Conservation (phyloP, 2,113 vertebrate species). For the Coryphaenoides rupestris region DNA sequence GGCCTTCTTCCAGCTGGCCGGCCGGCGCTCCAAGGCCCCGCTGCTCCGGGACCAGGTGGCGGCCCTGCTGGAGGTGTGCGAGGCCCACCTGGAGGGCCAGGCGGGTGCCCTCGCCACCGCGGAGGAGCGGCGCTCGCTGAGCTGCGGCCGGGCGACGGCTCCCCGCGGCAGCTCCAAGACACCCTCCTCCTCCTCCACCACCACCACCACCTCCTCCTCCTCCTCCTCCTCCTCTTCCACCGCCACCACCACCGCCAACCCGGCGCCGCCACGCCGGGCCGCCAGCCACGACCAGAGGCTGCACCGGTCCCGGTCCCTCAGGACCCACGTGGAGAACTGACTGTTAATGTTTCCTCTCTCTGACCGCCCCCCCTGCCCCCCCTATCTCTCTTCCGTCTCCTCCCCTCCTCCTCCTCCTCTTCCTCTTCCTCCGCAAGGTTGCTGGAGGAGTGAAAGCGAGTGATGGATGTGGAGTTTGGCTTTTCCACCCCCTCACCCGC, state of each 20-base stretch:
- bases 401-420: too few species aligned
- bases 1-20: conserved; percentile 87
- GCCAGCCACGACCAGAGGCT: conserved; percentile 57
- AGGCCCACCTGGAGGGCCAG: conserved; percentile 76
- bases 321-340: conserved; percentile 57
- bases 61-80: conserved; percentile 80
- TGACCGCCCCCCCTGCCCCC: too few species aligned
- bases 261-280: conserved; percentile 17
- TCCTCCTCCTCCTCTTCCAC: too few species aligned
- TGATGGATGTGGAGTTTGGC: too few species aligned
- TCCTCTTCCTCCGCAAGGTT: too few species aligned
- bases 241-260: neutral
- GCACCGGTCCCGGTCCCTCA: conserved; percentile 46
- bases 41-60: conserved; percentile 77
- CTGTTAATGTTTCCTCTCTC: neutral
- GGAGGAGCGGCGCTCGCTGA: conserved; percentile 72
- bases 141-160: conserved; percentile 53
- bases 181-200: conserved; percentile 22
- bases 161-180: conserved; percentile 34
- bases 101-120: conserved; percentile 7
- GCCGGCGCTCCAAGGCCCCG: conserved; percentile 80
- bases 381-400: too few species aligned
- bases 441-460: too few species aligned
- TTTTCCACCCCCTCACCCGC: too few species aligned
- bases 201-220: too few species aligned